These are phyloP conservation scores for Eubasilissa splendida DNA, from an alignment of 2,888 invertebrate species.

Conservation along the genomic window DNA sequence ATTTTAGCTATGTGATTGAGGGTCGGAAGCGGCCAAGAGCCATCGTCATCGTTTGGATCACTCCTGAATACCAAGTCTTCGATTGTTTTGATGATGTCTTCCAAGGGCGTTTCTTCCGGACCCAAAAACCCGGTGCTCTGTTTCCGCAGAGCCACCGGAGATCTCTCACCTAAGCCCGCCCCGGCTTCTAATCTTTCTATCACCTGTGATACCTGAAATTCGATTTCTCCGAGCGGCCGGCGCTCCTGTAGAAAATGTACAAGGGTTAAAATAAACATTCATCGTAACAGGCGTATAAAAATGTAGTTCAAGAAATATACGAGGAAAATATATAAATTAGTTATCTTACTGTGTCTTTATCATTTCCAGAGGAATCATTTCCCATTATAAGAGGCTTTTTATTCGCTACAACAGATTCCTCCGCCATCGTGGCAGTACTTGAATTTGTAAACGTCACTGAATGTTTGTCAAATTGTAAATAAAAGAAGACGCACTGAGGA, in stretches of 20 bases:
- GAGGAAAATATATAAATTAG: not conserved
- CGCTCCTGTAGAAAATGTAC: slow-evolving; percentile 68
- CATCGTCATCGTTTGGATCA: slow-evolving; percentile 76
- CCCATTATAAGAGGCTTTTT: slow-evolving; percentile 46
- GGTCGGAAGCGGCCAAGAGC: slow-evolving; percentile 74
- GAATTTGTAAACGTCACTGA: slow-evolving; percentile 55
- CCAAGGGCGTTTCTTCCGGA: slow-evolving; percentile 73
- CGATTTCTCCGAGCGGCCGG: slow-evolving; percentile 77
- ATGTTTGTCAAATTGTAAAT: slow-evolving; percentile 51
- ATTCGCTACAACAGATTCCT: slow-evolving; percentile 46
- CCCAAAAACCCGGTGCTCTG: slow-evolving; percentile 72
- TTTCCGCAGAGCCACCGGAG: slow-evolving; percentile 70
- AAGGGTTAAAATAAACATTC: slow-evolving; percentile 43
- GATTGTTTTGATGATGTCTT: slow-evolving; percentile 75
- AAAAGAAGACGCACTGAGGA: slow-evolving; percentile 34
- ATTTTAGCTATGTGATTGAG: slow-evolving; percentile 76
- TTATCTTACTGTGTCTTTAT: slow-evolving; percentile 42
- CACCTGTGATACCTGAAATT: slow-evolving; percentile 83
- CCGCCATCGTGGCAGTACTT: slow-evolving; percentile 56
- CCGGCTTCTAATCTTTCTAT: slow-evolving; percentile 80
- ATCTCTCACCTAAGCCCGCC: slow-evolving; percentile 68
- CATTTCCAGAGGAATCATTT: slow-evolving; percentile 42
- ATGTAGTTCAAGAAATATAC: slow-evolving; percentile 1
- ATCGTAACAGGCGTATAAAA: not conserved
- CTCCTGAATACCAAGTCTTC: slow-evolving; percentile 76